These are phyloP conservation scores for Torymus texanus DNA, from an alignment of 2,888 invertebrate species.

Conservation along the genomic window DNA sequence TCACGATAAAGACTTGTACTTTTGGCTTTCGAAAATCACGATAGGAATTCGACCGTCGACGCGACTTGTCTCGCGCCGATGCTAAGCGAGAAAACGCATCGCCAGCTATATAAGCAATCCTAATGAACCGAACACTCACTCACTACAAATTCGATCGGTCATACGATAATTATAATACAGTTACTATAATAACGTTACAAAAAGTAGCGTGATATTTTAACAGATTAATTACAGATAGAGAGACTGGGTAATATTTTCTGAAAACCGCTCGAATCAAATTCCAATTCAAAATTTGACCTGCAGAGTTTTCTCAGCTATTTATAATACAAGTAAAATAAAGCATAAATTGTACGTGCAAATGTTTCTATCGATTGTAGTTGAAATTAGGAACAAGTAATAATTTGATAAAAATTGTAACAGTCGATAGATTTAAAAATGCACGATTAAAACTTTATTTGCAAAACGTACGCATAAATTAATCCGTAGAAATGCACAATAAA, in stretches of 20 bases:
- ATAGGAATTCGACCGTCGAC: conserved; percentile 54
- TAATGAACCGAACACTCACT: conserved; percentile 56
- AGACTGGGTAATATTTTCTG: conserved; percentile 45
- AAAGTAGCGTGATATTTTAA: conserved; percentile 50
- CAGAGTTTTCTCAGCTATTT: conserved; percentile 5
- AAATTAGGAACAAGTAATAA: conserved; percentile 36
- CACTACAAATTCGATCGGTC: conserved; percentile 44
- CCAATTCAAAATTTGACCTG: conserved; percentile 12
- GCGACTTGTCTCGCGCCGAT: conserved; percentile 31
- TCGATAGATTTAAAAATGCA: conserved; percentile 29
- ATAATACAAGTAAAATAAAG: conserved; percentile 6
- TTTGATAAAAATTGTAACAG: conserved; percentile 17
- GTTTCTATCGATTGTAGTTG: neutral
- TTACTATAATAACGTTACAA: conserved; percentile 54
- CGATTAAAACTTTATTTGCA: conserved; percentile 44
- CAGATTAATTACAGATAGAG: conserved; percentile 53
- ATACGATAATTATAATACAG: conserved; percentile 51
- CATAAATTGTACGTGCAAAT: neutral
- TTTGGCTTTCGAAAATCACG: conserved; percentile 63
- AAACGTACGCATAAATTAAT: conserved; percentile 30
- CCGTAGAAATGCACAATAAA: conserved; percentile 39
- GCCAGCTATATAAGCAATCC: conserved; percentile 61
- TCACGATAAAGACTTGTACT: conserved; percentile 60
- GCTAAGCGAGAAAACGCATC: conserved; percentile 54
- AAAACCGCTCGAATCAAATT: conserved; percentile 53